These are phyloP conservation scores for Dryoscopus gambensis DNA, from an alignment of 2,113 vertebrate genomes.

Conservation along the genomic window DNA sequence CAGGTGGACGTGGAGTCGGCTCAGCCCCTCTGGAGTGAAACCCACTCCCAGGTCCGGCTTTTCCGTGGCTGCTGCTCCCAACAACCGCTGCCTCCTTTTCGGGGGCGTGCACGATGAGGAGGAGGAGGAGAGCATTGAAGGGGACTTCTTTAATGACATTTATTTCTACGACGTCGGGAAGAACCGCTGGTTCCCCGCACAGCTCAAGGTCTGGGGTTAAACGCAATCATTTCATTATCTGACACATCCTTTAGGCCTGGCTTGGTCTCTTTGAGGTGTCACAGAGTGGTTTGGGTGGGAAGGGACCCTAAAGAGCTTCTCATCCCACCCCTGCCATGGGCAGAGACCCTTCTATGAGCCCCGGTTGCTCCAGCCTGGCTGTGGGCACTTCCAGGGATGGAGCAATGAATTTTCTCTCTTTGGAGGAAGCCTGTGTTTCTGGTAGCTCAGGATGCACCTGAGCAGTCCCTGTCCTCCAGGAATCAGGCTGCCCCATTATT, in stretches of 20 bases:
- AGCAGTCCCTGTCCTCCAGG: background rate
- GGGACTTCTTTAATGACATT: slow-evolving; percentile 91
- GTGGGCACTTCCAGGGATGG: background rate
- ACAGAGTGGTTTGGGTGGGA: background rate
- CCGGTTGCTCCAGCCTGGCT: background rate
- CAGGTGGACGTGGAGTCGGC: slow-evolving; percentile 86
- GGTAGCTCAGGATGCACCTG: background rate
- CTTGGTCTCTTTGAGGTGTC: background rate
- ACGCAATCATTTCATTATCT: fast-evolving
- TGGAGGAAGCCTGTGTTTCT: background rate
- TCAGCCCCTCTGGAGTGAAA: slow-evolving; percentile 83
- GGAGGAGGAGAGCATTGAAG: slow-evolving; percentile 89
- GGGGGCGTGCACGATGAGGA: slow-evolving; percentile 94
- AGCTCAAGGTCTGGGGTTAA: slow-evolving; percentile 76
- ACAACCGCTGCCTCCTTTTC: slow-evolving; percentile 83
- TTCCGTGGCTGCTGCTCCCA: slow-evolving; percentile 74
- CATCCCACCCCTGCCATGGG: background rate
- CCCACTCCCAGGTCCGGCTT: slow-evolving; percentile 89
- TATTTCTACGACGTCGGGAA: slow-evolving; percentile 82
- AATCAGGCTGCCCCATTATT: background rate
- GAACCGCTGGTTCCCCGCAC: slow-evolving; percentile 87
- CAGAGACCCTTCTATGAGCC: background rate
- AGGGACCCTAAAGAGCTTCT: background rate
- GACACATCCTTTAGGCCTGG: background rate
- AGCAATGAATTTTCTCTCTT: background rate